Evolutionary conservation across 2,888 invertebrate genomes (phyloP).

Genomic region (Macrosiphum euphorbiae): DNA sequence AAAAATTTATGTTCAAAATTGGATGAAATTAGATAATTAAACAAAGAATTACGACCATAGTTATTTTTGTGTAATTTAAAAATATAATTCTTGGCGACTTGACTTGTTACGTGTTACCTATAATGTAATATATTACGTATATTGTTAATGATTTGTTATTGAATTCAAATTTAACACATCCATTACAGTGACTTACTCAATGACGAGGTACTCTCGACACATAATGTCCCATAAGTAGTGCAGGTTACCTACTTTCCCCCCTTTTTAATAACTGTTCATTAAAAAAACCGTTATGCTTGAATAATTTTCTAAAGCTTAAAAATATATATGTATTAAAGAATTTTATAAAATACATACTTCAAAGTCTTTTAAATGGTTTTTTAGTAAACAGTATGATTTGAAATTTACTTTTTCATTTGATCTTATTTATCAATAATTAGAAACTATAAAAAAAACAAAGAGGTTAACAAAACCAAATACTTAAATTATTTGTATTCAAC

Average conservation of each 20-base stretch:
- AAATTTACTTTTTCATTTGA: neutral
- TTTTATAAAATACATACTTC: neutral
- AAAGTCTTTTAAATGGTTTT: neutral
- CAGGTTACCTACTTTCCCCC: neutral
- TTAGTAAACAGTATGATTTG: neutral
- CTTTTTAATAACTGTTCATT: neutral
- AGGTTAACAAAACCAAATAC: neutral
- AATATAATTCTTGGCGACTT: neutral
- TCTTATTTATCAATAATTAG: neutral
- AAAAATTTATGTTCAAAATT: neutral
- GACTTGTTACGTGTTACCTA: neutral
- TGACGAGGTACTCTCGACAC: neutral
- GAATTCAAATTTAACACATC: neutral
- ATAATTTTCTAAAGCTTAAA: neutral
- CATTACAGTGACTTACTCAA: neutral
- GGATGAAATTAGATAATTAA: neutral
- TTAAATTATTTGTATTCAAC: neutral
- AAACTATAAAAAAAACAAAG: neutral
- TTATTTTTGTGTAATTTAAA: neutral
- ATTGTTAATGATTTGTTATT: neutral
- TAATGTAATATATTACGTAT: too few species aligned
- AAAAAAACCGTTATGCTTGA: neutral
- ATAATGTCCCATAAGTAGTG: neutral
- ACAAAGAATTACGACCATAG: neutral
- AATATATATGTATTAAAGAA: neutral